These are phyloP conservation scores for Tenualosa thibaudeaui DNA, from an alignment of 2,797 vertebrate genomes.

Conservation along the genomic window DNA sequence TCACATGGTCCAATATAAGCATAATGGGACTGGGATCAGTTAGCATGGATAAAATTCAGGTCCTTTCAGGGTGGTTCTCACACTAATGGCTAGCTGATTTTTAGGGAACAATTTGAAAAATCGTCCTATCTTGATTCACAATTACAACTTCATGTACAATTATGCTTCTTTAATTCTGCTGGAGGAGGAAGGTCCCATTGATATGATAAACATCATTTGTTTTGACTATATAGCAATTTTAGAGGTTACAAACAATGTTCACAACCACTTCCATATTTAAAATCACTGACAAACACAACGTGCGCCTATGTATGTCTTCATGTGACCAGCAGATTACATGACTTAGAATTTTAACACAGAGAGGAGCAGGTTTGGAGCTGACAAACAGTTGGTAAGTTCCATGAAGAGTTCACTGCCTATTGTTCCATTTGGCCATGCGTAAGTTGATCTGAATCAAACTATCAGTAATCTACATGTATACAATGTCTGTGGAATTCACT, in stretches of 20 bases:
- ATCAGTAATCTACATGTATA: not conserved
- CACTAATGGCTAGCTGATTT: not conserved
- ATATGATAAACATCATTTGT: not conserved
- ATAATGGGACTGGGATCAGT: not conserved
- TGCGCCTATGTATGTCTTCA: not conserved
- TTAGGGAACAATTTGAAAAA: not conserved
- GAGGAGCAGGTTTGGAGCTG: not conserved
- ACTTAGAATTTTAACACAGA: not conserved
- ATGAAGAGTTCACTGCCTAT: not conserved
- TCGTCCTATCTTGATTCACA: not conserved
- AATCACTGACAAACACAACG: not conserved
- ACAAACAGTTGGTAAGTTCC: not conserved
- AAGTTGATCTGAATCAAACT: not conserved
- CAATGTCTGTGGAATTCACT: not conserved
- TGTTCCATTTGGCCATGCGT: not conserved
- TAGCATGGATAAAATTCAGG: not conserved
- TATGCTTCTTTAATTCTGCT: not conserved
- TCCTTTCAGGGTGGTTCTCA: not conserved
- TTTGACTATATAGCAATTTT: not conserved
- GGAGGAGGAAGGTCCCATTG: not conserved
- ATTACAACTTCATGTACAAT: not conserved
- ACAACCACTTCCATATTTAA: not conserved
- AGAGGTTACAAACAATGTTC: no score
- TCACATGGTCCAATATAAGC: not conserved
- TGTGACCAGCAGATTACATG: not conserved